These are phyloP conservation scores for Chaetodon trifascialis DNA, from an alignment of 2,113 vertebrate genomes.

Conservation along the genomic window DNA sequence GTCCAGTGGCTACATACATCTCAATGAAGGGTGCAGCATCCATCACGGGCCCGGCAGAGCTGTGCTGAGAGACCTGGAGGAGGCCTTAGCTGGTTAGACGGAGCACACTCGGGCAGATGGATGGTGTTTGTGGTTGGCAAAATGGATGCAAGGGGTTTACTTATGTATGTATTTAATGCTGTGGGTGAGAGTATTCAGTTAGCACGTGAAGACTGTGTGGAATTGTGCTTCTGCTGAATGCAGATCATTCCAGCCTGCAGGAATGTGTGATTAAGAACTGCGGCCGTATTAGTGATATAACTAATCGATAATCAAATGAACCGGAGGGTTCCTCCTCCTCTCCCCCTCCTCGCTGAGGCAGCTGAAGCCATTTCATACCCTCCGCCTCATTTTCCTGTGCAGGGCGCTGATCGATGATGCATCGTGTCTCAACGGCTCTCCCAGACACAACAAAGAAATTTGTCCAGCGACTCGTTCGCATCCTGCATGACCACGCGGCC, in stretches of 20 bases:
- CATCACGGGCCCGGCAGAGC: slow-evolving; percentile 37
- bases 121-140: slow-evolving; percentile 22
- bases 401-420: slow-evolving; percentile 37
- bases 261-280: not conserved
- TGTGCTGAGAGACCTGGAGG: slow-evolving; percentile 24
- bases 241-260: not conserved
- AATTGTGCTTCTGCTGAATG: not conserved
- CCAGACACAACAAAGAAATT: slow-evolving; percentile 37
- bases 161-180: slow-evolving; percentile 43
- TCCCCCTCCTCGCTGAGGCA: not conserved
- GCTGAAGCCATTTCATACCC: not conserved
- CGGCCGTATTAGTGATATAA: not conserved
- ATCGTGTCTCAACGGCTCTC: not conserved
- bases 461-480: slow-evolving; percentile 15
- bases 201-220: not conserved
- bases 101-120: slow-evolving; percentile 12
- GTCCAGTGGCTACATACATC: slow-evolving; percentile 43
- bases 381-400: not conserved
- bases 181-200: not conserved
- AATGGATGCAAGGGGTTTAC: slow-evolving; percentile 22
- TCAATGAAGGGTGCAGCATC: slow-evolving; percentile 58
- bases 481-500: slow-evolving; percentile 12
- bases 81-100: not conserved
- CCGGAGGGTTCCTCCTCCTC: not conserved
- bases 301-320: not conserved